Evolutionary conservation across 1,140 invertebrate genomes (phyloP).

Genomic region (Uloborus diversus): DNA sequence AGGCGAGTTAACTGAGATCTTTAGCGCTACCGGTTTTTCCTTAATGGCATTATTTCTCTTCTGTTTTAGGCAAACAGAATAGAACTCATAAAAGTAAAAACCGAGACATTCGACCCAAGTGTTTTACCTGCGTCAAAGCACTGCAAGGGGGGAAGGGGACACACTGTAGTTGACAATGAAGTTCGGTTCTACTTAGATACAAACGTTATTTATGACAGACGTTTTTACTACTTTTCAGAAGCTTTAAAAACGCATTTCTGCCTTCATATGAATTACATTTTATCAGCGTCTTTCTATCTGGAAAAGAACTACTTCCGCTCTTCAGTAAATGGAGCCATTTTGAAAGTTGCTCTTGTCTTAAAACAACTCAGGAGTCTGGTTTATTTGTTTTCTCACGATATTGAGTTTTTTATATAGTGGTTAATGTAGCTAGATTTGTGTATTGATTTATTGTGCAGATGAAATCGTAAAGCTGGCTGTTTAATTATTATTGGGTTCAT

Average conservation of each 20-base stretch:
- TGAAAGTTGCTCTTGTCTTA: too few relatives aligned
- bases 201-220: conserved; percentile 22
- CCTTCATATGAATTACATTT: conserved; percentile 17
- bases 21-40: conserved; percentile 12
- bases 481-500: too few relatives aligned
- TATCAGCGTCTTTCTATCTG: conserved; percentile 1
- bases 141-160: conserved; percentile 4
- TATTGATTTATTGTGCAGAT: background rate
- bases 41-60: conserved; percentile 37
- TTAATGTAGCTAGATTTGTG: too few relatives aligned
- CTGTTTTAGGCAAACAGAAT: conserved; percentile 10
- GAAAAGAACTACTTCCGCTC: conserved; percentile 7
- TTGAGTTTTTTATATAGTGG: too few relatives aligned
- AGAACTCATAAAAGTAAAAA: conserved; percentile 23
- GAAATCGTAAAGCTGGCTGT: too few relatives aligned
- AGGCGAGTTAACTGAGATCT: conserved; percentile 41
- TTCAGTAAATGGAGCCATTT: background rate
- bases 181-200: conserved; percentile 16
- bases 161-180: conserved; percentile 5
- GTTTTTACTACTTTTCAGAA: conserved; percentile 5
- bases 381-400: too few relatives aligned
- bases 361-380: too few relatives aligned
- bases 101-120: too few relatives aligned
- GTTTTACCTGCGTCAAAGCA: too few relatives aligned
- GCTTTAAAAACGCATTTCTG: conserved; percentile 11